Conservation (phyloP, 2,888 invertebrate species). For the Aspidapion aeneum region DNA sequence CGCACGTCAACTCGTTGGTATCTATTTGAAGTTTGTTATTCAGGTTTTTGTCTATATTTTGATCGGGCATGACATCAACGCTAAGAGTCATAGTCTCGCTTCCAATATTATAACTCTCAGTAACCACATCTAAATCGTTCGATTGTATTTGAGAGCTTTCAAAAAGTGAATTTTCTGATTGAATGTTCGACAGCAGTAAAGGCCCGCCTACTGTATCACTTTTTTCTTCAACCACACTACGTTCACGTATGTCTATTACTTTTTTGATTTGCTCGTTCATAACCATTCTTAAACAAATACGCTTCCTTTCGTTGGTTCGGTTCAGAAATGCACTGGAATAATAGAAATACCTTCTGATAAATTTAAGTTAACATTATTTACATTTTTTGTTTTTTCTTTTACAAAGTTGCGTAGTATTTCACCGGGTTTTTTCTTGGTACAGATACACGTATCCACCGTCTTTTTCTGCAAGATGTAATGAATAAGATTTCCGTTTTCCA, state of each 20-base stretch:
- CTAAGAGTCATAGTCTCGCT: conserved; percentile 37
- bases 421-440: too few species aligned
- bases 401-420: too few species aligned
- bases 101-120: conserved; percentile 35
- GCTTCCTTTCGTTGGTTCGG: too few species aligned
- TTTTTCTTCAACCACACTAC: too few species aligned
- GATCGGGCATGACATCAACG: conserved; percentile 27
- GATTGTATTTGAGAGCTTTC: conserved; percentile 33
- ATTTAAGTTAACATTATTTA: too few species aligned
- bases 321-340: too few species aligned
- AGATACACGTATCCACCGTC: too few species aligned
- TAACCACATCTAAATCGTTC: conserved; percentile 30
- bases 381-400: too few species aligned
- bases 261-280: background rate
- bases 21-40: background rate
- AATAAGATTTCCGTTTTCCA: too few species aligned
- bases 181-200: conserved; percentile 36
- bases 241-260: too few species aligned
- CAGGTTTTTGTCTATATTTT: background rate
- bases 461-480: too few species aligned
- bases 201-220: conserved; percentile 39
- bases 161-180: conserved; percentile 36
- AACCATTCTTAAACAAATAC: background rate
- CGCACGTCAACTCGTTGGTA: conserved; percentile 35
- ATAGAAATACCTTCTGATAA: too few species aligned